Base-by-base conservation (phyloP, 2,888 invertebrate genomes). In the Willowsia nigromaculata region DNA sequence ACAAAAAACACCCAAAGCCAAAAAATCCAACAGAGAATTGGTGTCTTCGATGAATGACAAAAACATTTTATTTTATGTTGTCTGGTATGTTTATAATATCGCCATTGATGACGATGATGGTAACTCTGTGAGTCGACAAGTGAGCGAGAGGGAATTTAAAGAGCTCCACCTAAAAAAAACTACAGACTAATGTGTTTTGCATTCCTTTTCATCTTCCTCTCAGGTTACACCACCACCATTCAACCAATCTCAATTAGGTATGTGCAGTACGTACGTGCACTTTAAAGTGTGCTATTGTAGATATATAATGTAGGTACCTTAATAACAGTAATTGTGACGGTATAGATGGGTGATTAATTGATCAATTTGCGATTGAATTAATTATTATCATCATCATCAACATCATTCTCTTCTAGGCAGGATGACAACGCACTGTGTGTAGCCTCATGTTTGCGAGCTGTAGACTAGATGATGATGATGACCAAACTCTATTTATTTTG, bases 171-270 rank as follows among this genome's bases (percentile, higher is more conserved):
- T 85, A 85, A 68, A 84, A n/a, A n/a, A 84, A 85, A 76, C 40
- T 85, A 78, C 59, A 76, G 59, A 56, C 78, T 76, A 85, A 59
- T 74, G 50, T 85, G 47, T 59, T 59, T 65, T 25, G 13, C 65
- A 47, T 85, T 47, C 62, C 62, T 78, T 71, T 94, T 95, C 96
- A 92, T 95, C 59, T 50, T 71, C 83, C 50, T 84, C 82, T 82
- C 83, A 84, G 53, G 71, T 84, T 84, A 71, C 83, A 74, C 74
- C 25, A 43, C 47, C 13, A 71, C 25, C 68, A 40, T 18, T 6
- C 68, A 68, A 25, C 74, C 47, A 47, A 74, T 74, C 47, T 74
- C 47, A 30, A 74, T n/a, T 74, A 11, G 47, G 47, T 47, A 65
- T 22, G 13, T 18, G n/a, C n/a, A 65, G 7, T 65, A 56, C 33